Conservation (phyloP, 1,140 invertebrate species). For the Drosophila orena region DNA sequence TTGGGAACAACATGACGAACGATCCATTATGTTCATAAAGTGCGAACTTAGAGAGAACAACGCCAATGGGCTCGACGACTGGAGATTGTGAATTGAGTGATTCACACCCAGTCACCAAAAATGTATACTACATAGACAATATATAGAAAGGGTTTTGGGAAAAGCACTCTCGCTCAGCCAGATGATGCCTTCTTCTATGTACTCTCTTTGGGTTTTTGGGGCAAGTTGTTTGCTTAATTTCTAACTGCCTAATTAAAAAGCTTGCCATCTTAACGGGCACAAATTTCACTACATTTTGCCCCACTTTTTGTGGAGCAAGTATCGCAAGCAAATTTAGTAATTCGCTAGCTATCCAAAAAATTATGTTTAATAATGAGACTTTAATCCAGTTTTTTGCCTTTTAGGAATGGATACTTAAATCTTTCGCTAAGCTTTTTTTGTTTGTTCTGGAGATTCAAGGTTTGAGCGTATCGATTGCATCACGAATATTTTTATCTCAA, state of each 20-base stretch:
- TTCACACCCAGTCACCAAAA: constrained; percentile 32
- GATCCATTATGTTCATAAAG: constrained; percentile 38
- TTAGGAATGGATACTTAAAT: not conserved
- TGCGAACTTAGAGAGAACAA: constrained; percentile 22
- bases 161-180: constrained; percentile 17
- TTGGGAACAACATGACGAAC: not conserved
- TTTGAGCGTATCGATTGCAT: constrained; percentile 1
- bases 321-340: constrained; percentile 6
- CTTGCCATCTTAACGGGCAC: constrained; percentile 16
- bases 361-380: not conserved
- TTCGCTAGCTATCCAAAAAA: not conserved
- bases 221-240: constrained; percentile 24
- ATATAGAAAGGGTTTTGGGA: not conserved
- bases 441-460: constrained; percentile 21
- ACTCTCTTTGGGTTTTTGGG: constrained; percentile 13
- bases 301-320: constrained; percentile 20
- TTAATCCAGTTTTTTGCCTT: no score
- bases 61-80: constrained; percentile 13
- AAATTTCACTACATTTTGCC: constrained; percentile 8
- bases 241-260: constrained; percentile 31
- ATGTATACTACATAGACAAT: constrained; percentile 1
- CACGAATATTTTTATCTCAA: constrained; percentile 5
- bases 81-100: constrained; percentile 53
- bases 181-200: constrained; percentile 12
- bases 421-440: not conserved